phyloP scores from a whole-genome alignment of 2,113 vertebrate genomes.

The Columba livia region DNA sequence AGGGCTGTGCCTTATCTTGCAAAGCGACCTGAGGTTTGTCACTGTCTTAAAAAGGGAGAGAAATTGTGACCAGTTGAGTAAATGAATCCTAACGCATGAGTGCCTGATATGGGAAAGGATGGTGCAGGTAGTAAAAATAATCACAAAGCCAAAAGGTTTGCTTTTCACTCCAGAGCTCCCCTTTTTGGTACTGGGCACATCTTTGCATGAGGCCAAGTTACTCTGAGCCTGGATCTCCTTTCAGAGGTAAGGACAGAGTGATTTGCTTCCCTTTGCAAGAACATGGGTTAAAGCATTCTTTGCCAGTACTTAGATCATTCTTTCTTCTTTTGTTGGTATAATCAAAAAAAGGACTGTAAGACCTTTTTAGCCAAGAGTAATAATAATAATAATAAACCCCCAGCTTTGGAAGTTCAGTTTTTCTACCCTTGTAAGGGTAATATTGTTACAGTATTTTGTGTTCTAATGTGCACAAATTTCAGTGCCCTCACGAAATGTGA shows the following conservation, averaged over 20 bases:
- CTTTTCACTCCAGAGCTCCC: background rate
- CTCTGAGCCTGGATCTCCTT: slow-evolving; percentile 52
- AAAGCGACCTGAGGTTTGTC: background rate
- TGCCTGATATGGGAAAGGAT: background rate
- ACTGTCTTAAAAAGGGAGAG: background rate
- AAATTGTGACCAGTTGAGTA: background rate
- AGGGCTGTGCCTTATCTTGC: background rate
- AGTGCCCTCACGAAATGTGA: background rate
- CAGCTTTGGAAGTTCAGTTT: background rate
- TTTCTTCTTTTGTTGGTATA: slow-evolving; percentile 44
- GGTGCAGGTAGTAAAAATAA: background rate
- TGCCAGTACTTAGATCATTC: slow-evolving; percentile 33
- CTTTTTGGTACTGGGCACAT: background rate
- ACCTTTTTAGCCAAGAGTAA: background rate
- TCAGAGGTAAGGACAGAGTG: slow-evolving; percentile 65
- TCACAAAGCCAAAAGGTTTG: background rate
- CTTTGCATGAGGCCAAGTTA: background rate
- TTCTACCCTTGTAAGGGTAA: background rate
- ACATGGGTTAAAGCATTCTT: slow-evolving; percentile 52
- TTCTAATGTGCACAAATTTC: background rate
- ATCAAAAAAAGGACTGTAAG: background rate
- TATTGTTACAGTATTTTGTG: background rate
- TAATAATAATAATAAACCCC: background rate
- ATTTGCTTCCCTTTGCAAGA: slow-evolving; percentile 57
- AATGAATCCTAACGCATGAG: rapidly evolving